A percentile compares a stretch with the other conserved stretches of the same genome.
These are phyloP conservation scores for Clarias platycephalus DNA, from an alignment of 2,797 vertebrate species.

Conservation along the genomic window DNA sequence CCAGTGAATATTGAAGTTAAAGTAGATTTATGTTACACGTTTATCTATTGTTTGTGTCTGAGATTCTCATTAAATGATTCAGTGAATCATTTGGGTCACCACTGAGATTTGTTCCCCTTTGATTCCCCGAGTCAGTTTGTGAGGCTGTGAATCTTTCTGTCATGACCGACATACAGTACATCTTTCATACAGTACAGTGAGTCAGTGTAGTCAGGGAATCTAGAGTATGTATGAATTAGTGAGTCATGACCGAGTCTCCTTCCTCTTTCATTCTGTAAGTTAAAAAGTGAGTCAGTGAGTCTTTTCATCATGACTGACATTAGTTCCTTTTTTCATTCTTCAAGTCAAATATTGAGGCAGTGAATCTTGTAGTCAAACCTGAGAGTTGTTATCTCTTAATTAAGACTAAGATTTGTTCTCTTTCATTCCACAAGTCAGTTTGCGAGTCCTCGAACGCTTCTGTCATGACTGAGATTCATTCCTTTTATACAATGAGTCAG, in stretches of 20 bases:
- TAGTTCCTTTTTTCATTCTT: background rate
- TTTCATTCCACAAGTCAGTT: too few relatives aligned
- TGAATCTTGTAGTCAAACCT: background rate
- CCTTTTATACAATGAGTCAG: background rate
- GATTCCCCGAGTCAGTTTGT: too few relatives aligned
- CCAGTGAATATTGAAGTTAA: background rate
- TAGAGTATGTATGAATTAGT: background rate
- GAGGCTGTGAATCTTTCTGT: too few relatives aligned
- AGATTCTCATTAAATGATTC: background rate
- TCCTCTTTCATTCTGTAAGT: background rate
- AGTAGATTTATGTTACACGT: background rate
- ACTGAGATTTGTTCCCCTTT: too few relatives aligned
- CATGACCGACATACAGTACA: too few relatives aligned
- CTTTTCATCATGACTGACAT: background rate
- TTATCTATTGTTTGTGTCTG: background rate
- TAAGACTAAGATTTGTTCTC: too few relatives aligned
- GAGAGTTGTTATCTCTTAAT: background rate
- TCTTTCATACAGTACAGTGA: too few relatives aligned
- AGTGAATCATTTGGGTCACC: too few relatives aligned
- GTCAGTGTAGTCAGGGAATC: background rate
- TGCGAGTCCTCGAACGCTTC: too few relatives aligned
- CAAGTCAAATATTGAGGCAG: background rate
- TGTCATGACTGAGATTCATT: background rate
- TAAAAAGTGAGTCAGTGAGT: background rate
- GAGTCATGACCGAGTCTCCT: background rate